Evolutionary conservation across 2,113 vertebrate genomes (phyloP).

Genomic region (Paedocypris sp.): DNA sequence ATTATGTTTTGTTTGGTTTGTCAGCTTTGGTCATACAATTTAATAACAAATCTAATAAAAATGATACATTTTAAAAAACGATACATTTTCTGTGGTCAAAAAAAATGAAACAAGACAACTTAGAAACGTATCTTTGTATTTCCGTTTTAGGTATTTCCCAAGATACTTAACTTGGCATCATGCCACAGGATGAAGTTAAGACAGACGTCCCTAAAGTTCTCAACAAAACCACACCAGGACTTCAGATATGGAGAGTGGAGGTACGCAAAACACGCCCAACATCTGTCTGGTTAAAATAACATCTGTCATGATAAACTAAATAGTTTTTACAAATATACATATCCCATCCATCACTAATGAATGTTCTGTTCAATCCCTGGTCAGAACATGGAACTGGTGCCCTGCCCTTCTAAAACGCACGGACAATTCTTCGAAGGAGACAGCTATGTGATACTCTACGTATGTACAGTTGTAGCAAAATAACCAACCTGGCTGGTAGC

Average conservation of each 20-base stretch:
- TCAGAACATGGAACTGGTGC: conserved; percentile 75
- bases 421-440: conserved; percentile 77
- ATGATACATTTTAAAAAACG: too few species aligned
- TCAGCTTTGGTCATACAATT: too few species aligned
- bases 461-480: too few species aligned
- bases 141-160: conserved; percentile 16
- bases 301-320: too few species aligned
- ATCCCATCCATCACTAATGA: background rate
- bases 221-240: conserved; percentile 68
- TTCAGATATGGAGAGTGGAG: conserved; percentile 85
- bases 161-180: conserved; percentile 42
- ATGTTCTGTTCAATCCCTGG: conserved; percentile 3
- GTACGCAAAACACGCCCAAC: conserved; percentile 41
- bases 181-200: conserved; percentile 65
- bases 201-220: conserved; percentile 59
- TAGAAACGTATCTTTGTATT: too few species aligned
- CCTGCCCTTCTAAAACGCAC: conserved; percentile 57
- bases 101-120: too few species aligned
- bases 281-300: too few species aligned
- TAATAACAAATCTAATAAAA: too few species aligned
- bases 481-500: too few species aligned
- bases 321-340: background rate
- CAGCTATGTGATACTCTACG: conserved; percentile 71
- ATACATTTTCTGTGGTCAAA: too few species aligned
- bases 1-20: too few species aligned